Base-by-base conservation (phyloP, 2,113 vertebrate genomes). In the Lanius ludovicianus region DNA sequence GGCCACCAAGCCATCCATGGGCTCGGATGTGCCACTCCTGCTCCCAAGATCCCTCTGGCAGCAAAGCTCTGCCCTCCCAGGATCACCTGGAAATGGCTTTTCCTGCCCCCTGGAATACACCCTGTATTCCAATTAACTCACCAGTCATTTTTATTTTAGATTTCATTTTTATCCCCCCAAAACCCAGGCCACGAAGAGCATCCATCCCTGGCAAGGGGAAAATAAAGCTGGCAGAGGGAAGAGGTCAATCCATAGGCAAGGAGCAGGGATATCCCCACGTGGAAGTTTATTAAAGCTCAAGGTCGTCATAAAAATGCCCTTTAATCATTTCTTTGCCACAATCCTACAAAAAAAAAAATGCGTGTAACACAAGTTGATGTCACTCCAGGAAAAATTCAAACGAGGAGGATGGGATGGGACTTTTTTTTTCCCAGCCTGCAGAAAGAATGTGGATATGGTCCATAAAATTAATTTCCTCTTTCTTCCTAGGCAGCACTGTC, bases 391-490 rank as follows among this genome's bases (percentile, higher is more conserved):
- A 91, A 92, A 88, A 76, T 53, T 41, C 35, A 42, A 63, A 52
- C 42, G 7, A 71, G 67, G 49, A 79, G 49, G 68, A 79, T 60
- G 59, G 33, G 75, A 86, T 77, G 89, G 96, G 93, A 85, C 67
- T 95, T 87, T 75, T 75, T 93, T 23, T 27, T 97, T 93, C 63
- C 28, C 79, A 93, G 71, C 30, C 13, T 9, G n/a, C 75, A 41
- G 75, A 35, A 81, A 69, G 84, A 70, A 87, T 89, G 79, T 68
- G 35, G 93, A 89, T 84, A 81, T 9, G 39, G 89, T 60, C 57
- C 55, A 62, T 91, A 86, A 92, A 87, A 63, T 42, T 27, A 67
- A 84, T 87, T 97, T 97, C 97, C 86, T 63, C 97, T 98, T 97
- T 94, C 77, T 94, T 33, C 35, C 63, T 80, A 64, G 73, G 28